Base-by-base conservation (phyloP, 2,113 vertebrate species). In the Grantiella picta region DNA sequence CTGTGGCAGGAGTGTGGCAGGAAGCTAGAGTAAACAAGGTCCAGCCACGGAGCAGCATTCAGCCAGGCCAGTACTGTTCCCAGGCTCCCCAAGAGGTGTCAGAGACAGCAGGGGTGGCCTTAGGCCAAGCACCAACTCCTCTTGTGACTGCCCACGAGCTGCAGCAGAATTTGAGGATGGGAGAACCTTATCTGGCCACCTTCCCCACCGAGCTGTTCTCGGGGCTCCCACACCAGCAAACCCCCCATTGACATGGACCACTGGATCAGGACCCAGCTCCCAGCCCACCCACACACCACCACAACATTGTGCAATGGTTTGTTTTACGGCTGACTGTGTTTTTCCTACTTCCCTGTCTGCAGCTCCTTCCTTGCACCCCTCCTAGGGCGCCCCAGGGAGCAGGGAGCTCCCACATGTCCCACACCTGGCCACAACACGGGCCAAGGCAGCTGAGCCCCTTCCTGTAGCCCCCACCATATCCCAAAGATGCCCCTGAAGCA, bases 1-100 rank as follows among this genome's bases (percentile, higher is more conserved):
- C 69, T 9, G 17, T 14, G 61, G 70, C 7, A 5, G n/a, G 79
- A 90, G n/a, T 1, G 35, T 10, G 80, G 68, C 75, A 75, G 86
- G 94, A 57, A 88, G 75, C 68, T 4, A 59, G 27, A 83, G 50
- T 83, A 89, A 92, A 92, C 90, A 89, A 71, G 49, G 63, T 70
- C 92, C 80, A 10, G 56, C 47, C 12, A 31, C 2, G 4, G 86
- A 85, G 86, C 44, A 3, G 47, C 66, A 82, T 63, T 71, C 5
- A 7, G 66, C 65, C 56, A 20, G 83, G 83, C n/a, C 75, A 80
- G 66, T 2, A 19, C 40, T 0, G 12, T 95, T 92, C 95, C 90
- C 94, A 94, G 71, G 94, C 72, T 82, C 92, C 68, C 52, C 5
- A 21, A 19, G 82, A 72, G 68, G 53, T 27, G 13, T 29, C 5